Evolutionary conservation across 2,797 vertebrate genomes (phyloP), one percentile per base, ranked within the genome.

Genomic region (Streptopelia turtur): DNA sequence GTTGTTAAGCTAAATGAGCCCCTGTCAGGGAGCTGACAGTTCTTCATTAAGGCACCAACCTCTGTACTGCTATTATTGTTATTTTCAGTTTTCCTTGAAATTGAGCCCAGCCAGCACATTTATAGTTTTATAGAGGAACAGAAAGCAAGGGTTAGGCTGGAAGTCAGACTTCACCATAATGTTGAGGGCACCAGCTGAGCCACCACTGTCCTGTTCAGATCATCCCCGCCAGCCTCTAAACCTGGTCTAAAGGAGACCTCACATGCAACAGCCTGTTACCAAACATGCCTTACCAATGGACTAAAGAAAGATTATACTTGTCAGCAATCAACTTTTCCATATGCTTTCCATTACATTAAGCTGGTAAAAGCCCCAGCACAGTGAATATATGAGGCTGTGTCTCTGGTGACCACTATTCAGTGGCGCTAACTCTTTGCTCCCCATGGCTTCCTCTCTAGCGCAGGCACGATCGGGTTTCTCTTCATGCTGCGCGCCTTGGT

Each of bases 401-500:
- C 53, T 65, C 68, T 81, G 79, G 35, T 61, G 56, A 16, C 25
- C n/a, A 15, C 24, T 4, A 2, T 11, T 68, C 18, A 9, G 30
- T 11, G 45, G 23, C 10, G 52, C 61, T 69, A 79, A 85, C 61
- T 23, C 41, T 45, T n/a, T 88, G 50, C 24, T 47, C 45, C 47
- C 31, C 9, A 2, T 1, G 37, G 16, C 24, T 72, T 68, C 89
- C n/a, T 78, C 41, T 78, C 61, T 56, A 99, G 99, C 9, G 72
- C 98, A 2, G 98, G 99, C 13, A 98, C 98, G 91, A 99, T 95
- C 0, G 97, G 98, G 39, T 97, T 99, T 93, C 98, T 99, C 55
- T 99, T 99, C 94, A 95, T 99, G 96, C 97, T 99, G 43, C 98
- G 98, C 17, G 98, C 99, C 16, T 94, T 99, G 95, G 99, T 99